Percentiles rank a stretch among this genome's conserved stretches.
Evolutionary conservation across 2,888 invertebrate species (phyloP).

Genomic region (Hirtodrosophila confusa): DNA sequence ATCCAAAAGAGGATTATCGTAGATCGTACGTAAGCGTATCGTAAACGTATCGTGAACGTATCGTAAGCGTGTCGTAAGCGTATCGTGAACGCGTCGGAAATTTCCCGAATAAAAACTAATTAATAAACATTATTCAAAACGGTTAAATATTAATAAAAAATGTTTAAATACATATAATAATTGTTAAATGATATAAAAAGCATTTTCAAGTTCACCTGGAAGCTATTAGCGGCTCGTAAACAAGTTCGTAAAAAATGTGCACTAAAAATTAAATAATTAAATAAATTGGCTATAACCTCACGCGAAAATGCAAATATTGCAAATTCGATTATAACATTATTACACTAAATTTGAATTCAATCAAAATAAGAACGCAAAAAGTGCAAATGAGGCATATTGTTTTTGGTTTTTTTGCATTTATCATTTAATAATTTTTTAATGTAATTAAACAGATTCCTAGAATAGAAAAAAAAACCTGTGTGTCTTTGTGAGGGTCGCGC

Average conservation of each 20-base stretch:
- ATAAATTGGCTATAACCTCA: slow-evolving; percentile 51
- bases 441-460: slow-evolving; percentile 62
- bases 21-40: slow-evolving; percentile 25
- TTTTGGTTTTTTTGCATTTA: slow-evolving; percentile 45
- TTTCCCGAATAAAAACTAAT: slow-evolving; percentile 6
- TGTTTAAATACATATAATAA: slow-evolving; percentile 20
- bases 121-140: slow-evolving; percentile 41
- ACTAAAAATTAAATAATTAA: slow-evolving; percentile 24
- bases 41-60: slow-evolving; percentile 42
- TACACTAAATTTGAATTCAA: slow-evolving; percentile 42
- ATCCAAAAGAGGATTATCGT: slow-evolving; percentile 35
- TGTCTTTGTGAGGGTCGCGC: slow-evolving; percentile 63
- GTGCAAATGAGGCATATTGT: slow-evolving; percentile 49
- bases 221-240: slow-evolving; percentile 55
- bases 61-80: background rate
- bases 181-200: slow-evolving; percentile 8
- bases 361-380: slow-evolving; percentile 46
- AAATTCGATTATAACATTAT: slow-evolving; percentile 17
- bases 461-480: slow-evolving; percentile 33
- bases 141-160: slow-evolving; percentile 10
- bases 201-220: slow-evolving; percentile 40
- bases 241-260: slow-evolving; percentile 33
- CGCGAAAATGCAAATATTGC: slow-evolving; percentile 56
- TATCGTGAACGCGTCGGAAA: slow-evolving; percentile 42
- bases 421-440: slow-evolving; percentile 64